Conservation (phyloP, 2,888 invertebrate species). For the Nephrotoma guestfalica region DNA sequence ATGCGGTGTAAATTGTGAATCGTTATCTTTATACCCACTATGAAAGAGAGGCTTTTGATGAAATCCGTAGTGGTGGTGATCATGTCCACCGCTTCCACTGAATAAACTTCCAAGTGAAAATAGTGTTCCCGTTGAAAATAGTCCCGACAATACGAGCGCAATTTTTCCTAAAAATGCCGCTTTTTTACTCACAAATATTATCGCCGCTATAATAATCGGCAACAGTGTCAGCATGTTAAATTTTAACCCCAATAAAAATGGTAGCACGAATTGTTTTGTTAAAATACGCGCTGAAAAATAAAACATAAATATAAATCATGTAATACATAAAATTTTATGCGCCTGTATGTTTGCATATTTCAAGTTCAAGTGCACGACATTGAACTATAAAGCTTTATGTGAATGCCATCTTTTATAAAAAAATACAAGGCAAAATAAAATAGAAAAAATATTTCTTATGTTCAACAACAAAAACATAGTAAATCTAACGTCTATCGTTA, state of each 20-base stretch:
- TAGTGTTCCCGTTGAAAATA: constrained; percentile 42
- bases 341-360: not conserved
- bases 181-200: constrained; percentile 61
- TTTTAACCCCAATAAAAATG: constrained; percentile 64
- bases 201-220: constrained; percentile 53
- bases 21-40: constrained; percentile 10
- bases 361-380: not conserved
- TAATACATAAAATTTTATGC: not conserved
- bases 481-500: not conserved
- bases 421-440: not conserved
- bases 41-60: constrained; percentile 9
- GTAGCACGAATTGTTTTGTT: constrained; percentile 57
- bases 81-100: constrained; percentile 13
- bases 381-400: not conserved
- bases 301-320: not conserved
- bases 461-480: not conserved
- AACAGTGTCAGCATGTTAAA: constrained; percentile 61
- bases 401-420: not conserved
- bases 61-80: not conserved
- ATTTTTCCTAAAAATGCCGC: constrained; percentile 60
- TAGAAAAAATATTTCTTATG: not conserved
- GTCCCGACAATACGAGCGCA: constrained; percentile 52
- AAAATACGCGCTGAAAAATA: constrained; percentile 48
- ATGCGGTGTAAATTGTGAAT: constrained; percentile 18
- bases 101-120: constrained; percentile 16